These are phyloP conservation scores for Oreochromis spilurus DNA, from an alignment of 2,113 vertebrate species.

Conservation along the genomic window DNA sequence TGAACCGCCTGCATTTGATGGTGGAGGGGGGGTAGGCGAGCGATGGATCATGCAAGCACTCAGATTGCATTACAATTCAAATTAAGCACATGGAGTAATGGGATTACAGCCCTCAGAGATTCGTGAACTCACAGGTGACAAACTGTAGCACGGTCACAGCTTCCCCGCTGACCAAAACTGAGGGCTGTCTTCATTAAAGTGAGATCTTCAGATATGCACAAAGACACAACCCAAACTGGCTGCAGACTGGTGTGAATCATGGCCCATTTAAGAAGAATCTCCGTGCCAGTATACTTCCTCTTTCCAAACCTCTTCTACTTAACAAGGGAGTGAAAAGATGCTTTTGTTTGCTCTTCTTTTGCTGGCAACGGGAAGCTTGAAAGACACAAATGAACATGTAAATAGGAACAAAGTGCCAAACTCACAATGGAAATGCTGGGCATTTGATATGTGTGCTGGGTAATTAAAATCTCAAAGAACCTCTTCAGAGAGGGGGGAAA, in stretches of 20 bases:
- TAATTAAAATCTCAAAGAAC: conserved; percentile 26
- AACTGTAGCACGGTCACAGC: conserved; percentile 6
- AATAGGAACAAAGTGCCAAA: conserved; percentile 40
- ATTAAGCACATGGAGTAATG: conserved; percentile 64
- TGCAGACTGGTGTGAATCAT: conserved; percentile 36
- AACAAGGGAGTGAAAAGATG: conserved; percentile 68
- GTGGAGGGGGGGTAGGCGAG: background rate
- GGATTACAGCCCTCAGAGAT: conserved; percentile 67
- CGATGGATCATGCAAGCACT: conserved; percentile 57
- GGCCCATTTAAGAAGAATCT: background rate
- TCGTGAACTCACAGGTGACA: conserved; percentile 41
- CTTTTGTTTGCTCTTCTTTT: conserved; percentile 82
- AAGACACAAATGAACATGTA: conserved; percentile 54
- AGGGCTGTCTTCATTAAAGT: background rate
- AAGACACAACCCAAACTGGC: background rate
- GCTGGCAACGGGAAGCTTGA: conserved; percentile 73
- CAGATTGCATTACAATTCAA: conserved; percentile 75
- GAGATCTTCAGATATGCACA: background rate
- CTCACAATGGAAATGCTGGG: conserved; percentile 16
- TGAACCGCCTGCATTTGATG: conserved; percentile 39
- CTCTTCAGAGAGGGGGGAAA: too few relatives aligned
- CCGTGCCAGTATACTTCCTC: conserved; percentile 2
- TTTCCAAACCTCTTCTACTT: conserved; percentile 18
- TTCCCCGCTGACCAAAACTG: background rate
- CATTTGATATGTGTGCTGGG: conserved; percentile 1